These are phyloP conservation scores for Xiphydria camelus DNA, from an alignment of 2,888 invertebrate species.

Conservation along the genomic window DNA sequence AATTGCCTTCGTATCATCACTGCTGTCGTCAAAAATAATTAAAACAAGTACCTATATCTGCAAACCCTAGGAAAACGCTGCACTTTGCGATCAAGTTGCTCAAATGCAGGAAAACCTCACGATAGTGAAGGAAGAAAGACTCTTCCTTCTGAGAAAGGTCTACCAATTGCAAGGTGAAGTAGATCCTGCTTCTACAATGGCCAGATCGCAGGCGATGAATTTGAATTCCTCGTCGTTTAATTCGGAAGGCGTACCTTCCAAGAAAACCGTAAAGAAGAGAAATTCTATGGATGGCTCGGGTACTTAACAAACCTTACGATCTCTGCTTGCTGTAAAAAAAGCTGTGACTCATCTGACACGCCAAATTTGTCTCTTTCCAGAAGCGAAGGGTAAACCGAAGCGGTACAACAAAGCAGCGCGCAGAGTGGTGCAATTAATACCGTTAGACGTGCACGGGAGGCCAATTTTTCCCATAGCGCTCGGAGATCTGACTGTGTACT, in stretches of 20 bases:
- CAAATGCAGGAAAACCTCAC: constrained; percentile 81
- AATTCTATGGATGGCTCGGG: constrained; percentile 36
- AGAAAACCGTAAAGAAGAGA: constrained; percentile 48
- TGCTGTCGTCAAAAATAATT: not conserved
- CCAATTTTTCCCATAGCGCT: constrained; percentile 75
- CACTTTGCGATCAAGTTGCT: constrained; percentile 85
- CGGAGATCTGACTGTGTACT: constrained; percentile 72
- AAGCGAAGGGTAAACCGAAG: constrained; percentile 45
- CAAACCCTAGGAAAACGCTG: constrained; percentile 77
- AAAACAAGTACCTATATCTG: too few species aligned
- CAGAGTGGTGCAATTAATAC: constrained; percentile 66
- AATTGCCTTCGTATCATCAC: not conserved
- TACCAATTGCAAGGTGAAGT: constrained; percentile 63
- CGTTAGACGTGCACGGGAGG: constrained; percentile 67
- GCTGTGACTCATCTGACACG: not conserved
- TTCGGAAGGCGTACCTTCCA: constrained; percentile 38
- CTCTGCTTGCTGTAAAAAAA: not conserved
- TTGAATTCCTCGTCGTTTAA: constrained; percentile 32
- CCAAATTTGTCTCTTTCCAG: too few species aligned
- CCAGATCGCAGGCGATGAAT: constrained; percentile 42
- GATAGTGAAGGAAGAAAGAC: constrained; percentile 80
- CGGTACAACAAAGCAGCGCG: constrained; percentile 44
- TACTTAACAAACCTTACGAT: constrained; percentile 5
- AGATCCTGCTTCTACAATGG: constrained; percentile 35
- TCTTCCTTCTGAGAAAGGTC: constrained; percentile 77